phyloP scores from a whole-genome alignment of 2,888 invertebrate genomes.

The Choreutis nemorana region DNA sequence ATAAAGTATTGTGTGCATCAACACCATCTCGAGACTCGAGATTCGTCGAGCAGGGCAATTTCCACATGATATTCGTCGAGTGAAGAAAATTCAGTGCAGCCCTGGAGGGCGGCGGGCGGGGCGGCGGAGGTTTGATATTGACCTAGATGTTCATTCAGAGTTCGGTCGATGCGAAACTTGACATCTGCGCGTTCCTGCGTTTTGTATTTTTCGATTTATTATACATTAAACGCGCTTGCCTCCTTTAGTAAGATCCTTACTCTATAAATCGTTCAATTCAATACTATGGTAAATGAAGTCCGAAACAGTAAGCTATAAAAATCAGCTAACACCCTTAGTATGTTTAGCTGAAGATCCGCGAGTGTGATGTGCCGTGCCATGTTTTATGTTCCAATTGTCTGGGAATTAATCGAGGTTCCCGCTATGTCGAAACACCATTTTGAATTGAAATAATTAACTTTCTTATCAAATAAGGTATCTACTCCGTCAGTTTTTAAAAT shows the following conservation, averaged over 20 bases:
- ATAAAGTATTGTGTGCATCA: too few relatives aligned
- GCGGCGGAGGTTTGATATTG: constrained; percentile 60
- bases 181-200: constrained; percentile 65
- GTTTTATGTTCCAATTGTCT: constrained; percentile 21
- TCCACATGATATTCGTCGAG: constrained; percentile 38
- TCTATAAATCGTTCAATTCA: too few relatives aligned
- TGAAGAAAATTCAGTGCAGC: constrained; percentile 36
- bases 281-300: too few relatives aligned
- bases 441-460: constrained; percentile 24
- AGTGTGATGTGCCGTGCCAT: constrained; percentile 35
- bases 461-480: constrained; percentile 20
- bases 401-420: constrained; percentile 23
- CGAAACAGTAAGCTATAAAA: too few relatives aligned
- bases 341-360: constrained; percentile 6
- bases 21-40: too few relatives aligned
- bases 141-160: constrained; percentile 66
- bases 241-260: too few relatives aligned
- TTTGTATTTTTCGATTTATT: constrained; percentile 43
- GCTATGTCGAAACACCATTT: constrained; percentile 24
- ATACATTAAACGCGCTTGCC: constrained; percentile 27
- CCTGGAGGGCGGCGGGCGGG: constrained; percentile 26
- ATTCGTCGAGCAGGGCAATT: constrained; percentile 29
- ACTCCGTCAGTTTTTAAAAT: constrained; percentile 35
- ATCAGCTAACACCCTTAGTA: too few relatives aligned
- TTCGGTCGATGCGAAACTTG: constrained; percentile 66